Percentiles rank a stretch among this genome's conserved stretches.
phyloP scores from a whole-genome alignment of 2,113 vertebrate species.

The Austrofundulus limnaeus region DNA sequence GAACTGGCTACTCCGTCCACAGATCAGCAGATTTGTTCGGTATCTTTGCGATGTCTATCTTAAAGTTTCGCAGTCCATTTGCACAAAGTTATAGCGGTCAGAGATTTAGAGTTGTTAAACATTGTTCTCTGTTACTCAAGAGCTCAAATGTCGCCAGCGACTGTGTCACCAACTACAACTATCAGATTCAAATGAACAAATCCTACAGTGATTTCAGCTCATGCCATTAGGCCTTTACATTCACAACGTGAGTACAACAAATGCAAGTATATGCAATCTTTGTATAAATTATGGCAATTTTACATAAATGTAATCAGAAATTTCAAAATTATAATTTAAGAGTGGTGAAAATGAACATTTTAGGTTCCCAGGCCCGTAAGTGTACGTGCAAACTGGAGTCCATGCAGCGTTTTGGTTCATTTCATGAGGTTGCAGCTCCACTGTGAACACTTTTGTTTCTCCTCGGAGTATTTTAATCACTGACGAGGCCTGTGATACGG shows the following conservation, averaged over 20 bases:
- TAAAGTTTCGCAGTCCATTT: slow-evolving; percentile 67
- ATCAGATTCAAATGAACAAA: slow-evolving; percentile 53
- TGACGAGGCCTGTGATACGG: slow-evolving; percentile 42
- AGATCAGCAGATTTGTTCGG: slow-evolving; percentile 53
- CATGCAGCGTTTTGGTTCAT: slow-evolving; percentile 57
- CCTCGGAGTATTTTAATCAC: slow-evolving; percentile 52
- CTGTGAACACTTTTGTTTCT: slow-evolving; percentile 57
- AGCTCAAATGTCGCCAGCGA: slow-evolving; percentile 23
- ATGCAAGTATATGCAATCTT: slow-evolving; percentile 18
- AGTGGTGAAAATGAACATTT: neutral
- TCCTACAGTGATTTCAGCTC: slow-evolving; percentile 53
- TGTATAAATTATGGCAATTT: slow-evolving; percentile 14
- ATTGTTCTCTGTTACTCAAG: slow-evolving; percentile 45
- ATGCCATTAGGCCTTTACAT: slow-evolving; percentile 43
- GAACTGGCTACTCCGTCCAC: slow-evolving; percentile 58
- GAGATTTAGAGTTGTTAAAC: slow-evolving; percentile 36
- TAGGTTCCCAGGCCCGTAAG: neutral
- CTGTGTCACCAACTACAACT: slow-evolving; percentile 36
- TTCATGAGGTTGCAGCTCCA: slow-evolving; percentile 41
- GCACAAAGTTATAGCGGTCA: slow-evolving; percentile 45
- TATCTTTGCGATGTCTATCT: slow-evolving; percentile 69
- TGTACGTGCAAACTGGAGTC: slow-evolving; percentile 12
- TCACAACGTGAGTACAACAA: slow-evolving; percentile 11
- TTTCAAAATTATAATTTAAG: slow-evolving; percentile 8
- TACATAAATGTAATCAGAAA: neutral